Conservation (phyloP, 2,888 invertebrate genomes). For the Ectropis crepuscularia region DNA sequence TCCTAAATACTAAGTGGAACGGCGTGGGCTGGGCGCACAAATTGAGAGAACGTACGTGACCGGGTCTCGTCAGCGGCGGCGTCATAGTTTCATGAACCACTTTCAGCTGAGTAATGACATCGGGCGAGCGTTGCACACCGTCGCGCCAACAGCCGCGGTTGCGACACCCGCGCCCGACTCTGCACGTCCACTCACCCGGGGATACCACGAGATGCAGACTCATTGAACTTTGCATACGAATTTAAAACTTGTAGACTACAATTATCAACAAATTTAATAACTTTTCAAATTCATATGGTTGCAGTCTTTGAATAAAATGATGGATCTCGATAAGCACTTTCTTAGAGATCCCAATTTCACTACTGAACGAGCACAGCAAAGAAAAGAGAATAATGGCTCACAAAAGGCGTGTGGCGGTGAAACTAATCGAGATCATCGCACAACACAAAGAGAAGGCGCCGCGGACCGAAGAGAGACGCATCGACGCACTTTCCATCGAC, state of each 20-base stretch:
- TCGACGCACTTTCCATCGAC: constrained; percentile 65
- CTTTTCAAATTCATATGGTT: not conserved
- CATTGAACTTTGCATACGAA: constrained; percentile 10
- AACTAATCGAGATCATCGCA: constrained; percentile 71
- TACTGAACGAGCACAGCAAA: constrained; percentile 32
- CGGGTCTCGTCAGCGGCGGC: constrained; percentile 67
- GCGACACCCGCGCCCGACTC: constrained; percentile 54
- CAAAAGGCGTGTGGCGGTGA: constrained; percentile 60
- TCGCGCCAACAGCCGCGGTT: constrained; percentile 20
- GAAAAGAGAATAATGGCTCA: constrained; percentile 32
- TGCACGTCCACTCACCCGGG: constrained; percentile 15
- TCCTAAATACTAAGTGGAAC: constrained; percentile 45
- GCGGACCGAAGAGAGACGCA: constrained; percentile 62
- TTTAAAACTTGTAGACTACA: not conserved
- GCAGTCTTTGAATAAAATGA: not conserved
- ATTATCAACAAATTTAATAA: not conserved
- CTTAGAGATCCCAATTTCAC: constrained; percentile 29
- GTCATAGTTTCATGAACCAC: constrained; percentile 71
- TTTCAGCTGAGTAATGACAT: constrained; percentile 70
- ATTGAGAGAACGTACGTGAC: constrained; percentile 66
- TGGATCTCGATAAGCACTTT: constrained; percentile 16
- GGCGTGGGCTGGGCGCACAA: constrained; percentile 52
- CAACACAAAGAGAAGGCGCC: constrained; percentile 67
- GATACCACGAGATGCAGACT: constrained; percentile 9
- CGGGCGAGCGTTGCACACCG: constrained; percentile 54